Conservation (phyloP, 1,140 invertebrate genomes). For the Oscheius sp. region DNA sequence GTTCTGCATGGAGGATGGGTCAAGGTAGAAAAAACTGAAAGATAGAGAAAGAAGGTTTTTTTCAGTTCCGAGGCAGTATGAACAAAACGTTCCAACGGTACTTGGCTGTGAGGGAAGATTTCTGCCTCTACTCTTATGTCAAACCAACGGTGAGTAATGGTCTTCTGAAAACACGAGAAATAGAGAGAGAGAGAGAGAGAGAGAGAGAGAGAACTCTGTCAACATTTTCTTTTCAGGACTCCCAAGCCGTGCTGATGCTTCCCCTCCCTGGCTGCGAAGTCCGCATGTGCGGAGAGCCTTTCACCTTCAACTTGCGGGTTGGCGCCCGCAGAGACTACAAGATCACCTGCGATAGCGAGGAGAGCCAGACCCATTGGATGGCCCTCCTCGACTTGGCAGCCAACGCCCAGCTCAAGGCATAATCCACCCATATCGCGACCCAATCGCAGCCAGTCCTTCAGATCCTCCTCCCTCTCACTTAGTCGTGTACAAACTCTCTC, state of each 20-base stretch:
- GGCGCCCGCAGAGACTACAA: slow-evolving; percentile 35
- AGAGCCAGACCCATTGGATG: slow-evolving; percentile 40
- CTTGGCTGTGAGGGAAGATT: slow-evolving; percentile 57
- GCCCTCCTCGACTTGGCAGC: slow-evolving; percentile 42
- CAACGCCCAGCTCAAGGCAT: slow-evolving; percentile 33
- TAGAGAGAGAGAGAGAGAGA: no score
- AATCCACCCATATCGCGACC: no score
- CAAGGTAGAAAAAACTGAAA: slow-evolving; percentile 10
- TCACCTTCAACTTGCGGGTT: slow-evolving; percentile 28
- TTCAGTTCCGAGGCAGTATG: slow-evolving; percentile 45
- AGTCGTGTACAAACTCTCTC: no score
- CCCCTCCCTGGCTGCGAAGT: slow-evolving; percentile 45
- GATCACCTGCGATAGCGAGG: slow-evolving; percentile 34
- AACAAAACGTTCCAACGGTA: slow-evolving; percentile 45
- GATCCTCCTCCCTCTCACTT: no score
- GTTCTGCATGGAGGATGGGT: slow-evolving; percentile 17
- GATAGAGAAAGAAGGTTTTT: slow-evolving; percentile 19
- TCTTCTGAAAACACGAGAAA: no score
- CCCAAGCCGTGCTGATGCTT: slow-evolving; percentile 35
- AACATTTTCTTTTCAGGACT: slow-evolving; percentile 35
- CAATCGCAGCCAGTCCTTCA: no score
- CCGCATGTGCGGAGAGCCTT: slow-evolving; percentile 34
- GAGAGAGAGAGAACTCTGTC: no score
- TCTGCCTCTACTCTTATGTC: slow-evolving; percentile 55
- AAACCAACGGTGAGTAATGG: slow-evolving; percentile 27